Conservation (phyloP, 2,113 vertebrate genomes). For the Malurus elegans region DNA sequence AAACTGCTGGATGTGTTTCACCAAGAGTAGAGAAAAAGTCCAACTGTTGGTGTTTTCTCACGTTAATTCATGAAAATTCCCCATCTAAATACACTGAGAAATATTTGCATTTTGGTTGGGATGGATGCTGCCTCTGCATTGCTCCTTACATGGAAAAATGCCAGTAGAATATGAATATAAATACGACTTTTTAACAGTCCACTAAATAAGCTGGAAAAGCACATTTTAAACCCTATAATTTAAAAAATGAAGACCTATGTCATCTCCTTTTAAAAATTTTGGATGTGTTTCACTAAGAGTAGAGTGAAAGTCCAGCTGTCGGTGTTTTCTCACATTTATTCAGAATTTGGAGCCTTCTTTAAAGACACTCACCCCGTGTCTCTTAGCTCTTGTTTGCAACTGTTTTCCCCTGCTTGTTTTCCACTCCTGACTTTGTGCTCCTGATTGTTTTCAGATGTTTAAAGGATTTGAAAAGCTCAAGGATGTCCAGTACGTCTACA, state of each 20-base stretch:
- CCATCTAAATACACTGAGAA: not conserved
- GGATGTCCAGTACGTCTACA: conserved; percentile 89
- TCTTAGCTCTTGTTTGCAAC: not conserved
- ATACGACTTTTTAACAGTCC: not conserved
- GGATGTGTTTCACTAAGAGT: not conserved
- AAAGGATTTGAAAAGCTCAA: conserved; percentile 91
- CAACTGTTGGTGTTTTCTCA: not conserved
- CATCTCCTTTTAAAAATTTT: not conserved
- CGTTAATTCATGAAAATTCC: not conserved
- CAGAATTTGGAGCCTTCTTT: not conserved
- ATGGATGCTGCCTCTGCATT: not conserved
- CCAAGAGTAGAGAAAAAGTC: not conserved
- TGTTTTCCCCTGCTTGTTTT: not conserved
- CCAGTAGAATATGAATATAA: not conserved
- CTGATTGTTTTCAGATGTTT: conserved; percentile 84
- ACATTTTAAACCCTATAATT: not conserved
- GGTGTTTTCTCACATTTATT: not conserved
- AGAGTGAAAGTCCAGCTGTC: not conserved
- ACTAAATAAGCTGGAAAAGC: not conserved
- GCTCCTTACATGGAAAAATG: not conserved
- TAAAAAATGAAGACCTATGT: not conserved
- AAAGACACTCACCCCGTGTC: not conserved
- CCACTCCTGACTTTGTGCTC: not conserved
- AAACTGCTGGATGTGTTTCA: not conserved
- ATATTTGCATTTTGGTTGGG: not conserved